These are phyloP conservation scores for Pseudochaenichthys georgianus DNA, from an alignment of 2,797 vertebrate species.

Conservation along the genomic window DNA sequence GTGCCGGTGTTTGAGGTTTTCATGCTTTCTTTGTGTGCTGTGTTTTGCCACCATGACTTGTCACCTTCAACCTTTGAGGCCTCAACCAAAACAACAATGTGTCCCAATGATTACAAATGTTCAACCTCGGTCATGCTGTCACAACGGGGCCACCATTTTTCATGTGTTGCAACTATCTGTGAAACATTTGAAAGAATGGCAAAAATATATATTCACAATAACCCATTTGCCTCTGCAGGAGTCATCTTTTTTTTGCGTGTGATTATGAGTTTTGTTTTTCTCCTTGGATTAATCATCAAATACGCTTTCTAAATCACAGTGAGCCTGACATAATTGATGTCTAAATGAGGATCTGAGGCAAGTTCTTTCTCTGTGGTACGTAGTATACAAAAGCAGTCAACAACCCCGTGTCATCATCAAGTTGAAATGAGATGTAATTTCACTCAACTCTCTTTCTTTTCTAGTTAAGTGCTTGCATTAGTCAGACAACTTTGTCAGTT, in stretches of 20 bases:
- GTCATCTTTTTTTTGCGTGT: neutral
- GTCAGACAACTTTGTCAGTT: no score
- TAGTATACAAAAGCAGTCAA: conserved; percentile 29
- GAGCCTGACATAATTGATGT: conserved; percentile 38
- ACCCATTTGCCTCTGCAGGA: neutral
- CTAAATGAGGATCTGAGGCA: conserved; percentile 40
- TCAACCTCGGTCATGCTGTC: conserved; percentile 24
- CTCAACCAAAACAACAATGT: conserved; percentile 23
- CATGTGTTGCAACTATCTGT: conserved; percentile 15
- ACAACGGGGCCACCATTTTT: conserved; percentile 11
- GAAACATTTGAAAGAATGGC: conserved; percentile 8
- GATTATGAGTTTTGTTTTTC: conserved; percentile 30
- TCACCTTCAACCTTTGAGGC: conserved; percentile 27
- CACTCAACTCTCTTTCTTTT: conserved; percentile 28
- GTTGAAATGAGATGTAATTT: conserved; percentile 50
- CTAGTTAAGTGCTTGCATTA: conserved; percentile 31
- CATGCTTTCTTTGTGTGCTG: conserved; percentile 6
- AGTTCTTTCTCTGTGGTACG: conserved; percentile 11
- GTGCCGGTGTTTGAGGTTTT: conserved; percentile 2
- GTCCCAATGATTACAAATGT: conserved; percentile 42
- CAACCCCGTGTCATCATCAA: conserved; percentile 48
- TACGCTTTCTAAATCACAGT: conserved; percentile 23
- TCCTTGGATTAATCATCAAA: conserved; percentile 27
- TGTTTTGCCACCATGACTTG: conserved; percentile 20
- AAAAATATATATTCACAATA: neutral